phyloP scores from a whole-genome alignment of 2,797 vertebrate genomes.

The Strix occidentalis region DNA sequence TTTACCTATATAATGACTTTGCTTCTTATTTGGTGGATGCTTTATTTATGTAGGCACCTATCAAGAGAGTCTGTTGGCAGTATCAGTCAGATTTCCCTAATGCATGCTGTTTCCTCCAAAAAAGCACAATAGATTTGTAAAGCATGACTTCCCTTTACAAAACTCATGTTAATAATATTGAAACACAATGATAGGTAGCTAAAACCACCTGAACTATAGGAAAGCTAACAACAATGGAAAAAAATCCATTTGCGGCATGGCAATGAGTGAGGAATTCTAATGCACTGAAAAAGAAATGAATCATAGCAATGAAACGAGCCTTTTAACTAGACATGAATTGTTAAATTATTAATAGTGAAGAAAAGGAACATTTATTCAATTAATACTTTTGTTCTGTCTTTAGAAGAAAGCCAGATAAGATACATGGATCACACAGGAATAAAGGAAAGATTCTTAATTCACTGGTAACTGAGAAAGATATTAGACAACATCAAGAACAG shows the following conservation, averaged over 20 bases:
- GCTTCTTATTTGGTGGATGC: neutral
- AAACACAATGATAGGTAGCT: neutral
- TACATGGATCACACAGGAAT: constrained; percentile 27
- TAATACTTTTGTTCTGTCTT: constrained; percentile 48
- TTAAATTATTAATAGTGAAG: constrained; percentile 57
- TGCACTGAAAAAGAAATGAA: constrained; percentile 48
- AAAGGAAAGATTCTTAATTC: constrained; percentile 18
- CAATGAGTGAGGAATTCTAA: constrained; percentile 13
- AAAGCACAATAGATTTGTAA: neutral
- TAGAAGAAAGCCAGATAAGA: constrained; percentile 36
- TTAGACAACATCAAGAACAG: neutral
- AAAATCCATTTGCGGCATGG: neutral
- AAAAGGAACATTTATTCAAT: constrained; percentile 58
- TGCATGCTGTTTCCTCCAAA: neutral
- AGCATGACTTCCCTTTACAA: neutral
- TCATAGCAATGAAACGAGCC: constrained; percentile 41
- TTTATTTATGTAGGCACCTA: neutral
- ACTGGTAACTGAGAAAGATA: constrained; percentile 19
- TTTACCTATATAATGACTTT: neutral
- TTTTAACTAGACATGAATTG: constrained; percentile 61
- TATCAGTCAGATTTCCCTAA: neutral
- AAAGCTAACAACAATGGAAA: neutral
- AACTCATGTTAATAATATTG: neutral
- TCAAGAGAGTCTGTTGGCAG: neutral
- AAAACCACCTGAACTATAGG: neutral